Percentiles rank a stretch among this genome's conserved stretches.
phyloP scores from a whole-genome alignment of 2,113 vertebrate genomes.

The Perca flavescens region DNA sequence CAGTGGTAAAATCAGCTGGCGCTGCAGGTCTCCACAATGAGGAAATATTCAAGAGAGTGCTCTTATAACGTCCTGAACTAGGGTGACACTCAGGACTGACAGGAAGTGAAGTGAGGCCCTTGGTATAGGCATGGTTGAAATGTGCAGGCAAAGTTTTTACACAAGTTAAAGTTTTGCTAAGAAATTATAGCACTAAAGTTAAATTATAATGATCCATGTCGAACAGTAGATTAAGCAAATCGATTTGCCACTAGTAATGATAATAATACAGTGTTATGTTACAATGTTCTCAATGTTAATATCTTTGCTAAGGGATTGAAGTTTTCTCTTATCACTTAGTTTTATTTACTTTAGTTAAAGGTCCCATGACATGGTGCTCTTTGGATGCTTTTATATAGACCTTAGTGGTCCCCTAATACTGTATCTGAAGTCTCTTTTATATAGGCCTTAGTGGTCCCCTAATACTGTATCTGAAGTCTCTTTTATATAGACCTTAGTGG shows the following conservation, averaged over 20 bases:
- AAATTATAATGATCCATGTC: not conserved
- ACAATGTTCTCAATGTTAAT: too few relatives aligned
- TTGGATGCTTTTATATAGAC: too few relatives aligned
- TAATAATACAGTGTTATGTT: not conserved
- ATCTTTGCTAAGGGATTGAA: not conserved
- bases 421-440: too few relatives aligned
- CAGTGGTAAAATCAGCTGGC: slow-evolving; percentile 52
- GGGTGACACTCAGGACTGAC: not conserved
- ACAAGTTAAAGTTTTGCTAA: not conserved
- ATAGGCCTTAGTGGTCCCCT: too few relatives aligned
- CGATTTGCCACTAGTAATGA: not conserved
- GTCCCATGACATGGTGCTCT: too few relatives aligned
- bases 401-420: too few relatives aligned
- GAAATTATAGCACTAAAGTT: not conserved
- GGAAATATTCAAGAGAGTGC: slow-evolving; percentile 47
- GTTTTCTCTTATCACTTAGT: not conserved
- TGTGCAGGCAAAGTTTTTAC: not conserved
- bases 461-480: too few relatives aligned
- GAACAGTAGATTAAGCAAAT: not conserved
- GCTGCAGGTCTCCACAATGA: slow-evolving; percentile 46
- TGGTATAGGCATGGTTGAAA: not conserved
- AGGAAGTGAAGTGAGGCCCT: slow-evolving; percentile 22
- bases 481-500: too few relatives aligned
- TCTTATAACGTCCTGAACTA: not conserved
- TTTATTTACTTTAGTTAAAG: not conserved